These are phyloP conservation scores for Thamnophis sirtalis DNA, from an alignment of 2,113 vertebrate species.

Conservation along the genomic window DNA sequence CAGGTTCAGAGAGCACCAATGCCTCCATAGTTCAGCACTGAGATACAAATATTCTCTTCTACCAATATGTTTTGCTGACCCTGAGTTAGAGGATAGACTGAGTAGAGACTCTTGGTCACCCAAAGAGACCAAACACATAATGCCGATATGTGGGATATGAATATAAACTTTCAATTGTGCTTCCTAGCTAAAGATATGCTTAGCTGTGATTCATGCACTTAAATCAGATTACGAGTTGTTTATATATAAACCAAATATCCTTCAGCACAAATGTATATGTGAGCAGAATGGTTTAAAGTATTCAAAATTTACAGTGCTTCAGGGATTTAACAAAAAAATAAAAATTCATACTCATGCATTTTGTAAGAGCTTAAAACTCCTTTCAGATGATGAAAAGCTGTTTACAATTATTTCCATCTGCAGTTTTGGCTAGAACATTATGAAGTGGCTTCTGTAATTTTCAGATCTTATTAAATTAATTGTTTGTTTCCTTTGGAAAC, in stretches of 20 bases:
- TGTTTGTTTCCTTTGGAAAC: constrained; percentile 44
- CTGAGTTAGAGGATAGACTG: background rate
- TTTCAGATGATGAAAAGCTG: background rate
- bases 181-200: background rate
- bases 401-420: constrained; percentile 21
- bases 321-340: constrained; percentile 28
- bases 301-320: constrained; percentile 13
- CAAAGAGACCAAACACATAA: constrained; percentile 33
- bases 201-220: constrained; percentile 13
- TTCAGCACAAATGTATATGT: background rate
- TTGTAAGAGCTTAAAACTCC: constrained; percentile 1
- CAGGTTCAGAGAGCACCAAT: background rate
- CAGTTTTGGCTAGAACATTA: constrained; percentile 16
- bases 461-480: constrained; percentile 37
- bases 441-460: background rate
- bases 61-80: background rate
- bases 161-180: constrained; percentile 31
- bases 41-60: background rate
- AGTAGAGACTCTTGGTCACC: constrained; percentile 45
- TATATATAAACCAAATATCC: constrained; percentile 28
- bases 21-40: background rate
- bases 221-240: constrained; percentile 26
- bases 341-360: background rate
- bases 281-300: background rate
- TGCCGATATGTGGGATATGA: background rate